phyloP scores from a whole-genome alignment of 1,140 invertebrate genomes.

The Olivierus martensii region DNA sequence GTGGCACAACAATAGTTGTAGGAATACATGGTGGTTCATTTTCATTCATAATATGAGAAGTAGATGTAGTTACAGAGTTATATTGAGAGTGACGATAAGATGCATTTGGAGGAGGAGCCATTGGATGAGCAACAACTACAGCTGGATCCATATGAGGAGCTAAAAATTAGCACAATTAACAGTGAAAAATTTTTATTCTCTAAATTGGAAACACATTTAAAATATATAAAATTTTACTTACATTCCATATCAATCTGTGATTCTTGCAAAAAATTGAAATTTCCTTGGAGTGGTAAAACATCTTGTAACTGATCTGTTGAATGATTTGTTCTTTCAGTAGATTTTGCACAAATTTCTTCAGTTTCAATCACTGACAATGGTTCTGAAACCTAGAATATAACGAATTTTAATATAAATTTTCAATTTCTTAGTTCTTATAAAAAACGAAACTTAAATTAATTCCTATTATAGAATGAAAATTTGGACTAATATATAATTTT shows the following conservation, averaged over 20 bases:
- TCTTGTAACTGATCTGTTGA: conserved; percentile 2
- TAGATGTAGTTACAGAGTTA: neutral
- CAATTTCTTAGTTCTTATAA: too few species aligned
- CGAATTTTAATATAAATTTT: too few species aligned
- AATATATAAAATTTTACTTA: conserved; percentile 9
- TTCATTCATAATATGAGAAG: neutral
- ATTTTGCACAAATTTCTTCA: too few species aligned
- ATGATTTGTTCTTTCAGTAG: neutral
- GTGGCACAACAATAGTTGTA: neutral
- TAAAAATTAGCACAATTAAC: conserved; percentile 3
- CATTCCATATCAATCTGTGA: conserved; percentile 31
- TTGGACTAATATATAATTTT: too few species aligned
- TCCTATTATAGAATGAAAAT: too few species aligned
- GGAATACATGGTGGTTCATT: neutral
- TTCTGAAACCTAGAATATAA: too few species aligned
- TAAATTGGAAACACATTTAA: too few species aligned
- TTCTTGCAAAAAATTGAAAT: conserved; percentile 33
- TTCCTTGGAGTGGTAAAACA: conserved; percentile 22
- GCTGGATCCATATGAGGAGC: conserved; percentile 34
- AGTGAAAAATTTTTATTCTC: too few species aligned
- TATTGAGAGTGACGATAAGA: neutral
- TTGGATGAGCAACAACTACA: conserved; percentile 30
- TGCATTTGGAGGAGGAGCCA: conserved; percentile 17
- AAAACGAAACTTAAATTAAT: too few species aligned
- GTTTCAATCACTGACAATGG: too few species aligned